Base-by-base conservation (phyloP, 2,797 vertebrate genomes). In the Sphaeramia orbicularis region DNA sequence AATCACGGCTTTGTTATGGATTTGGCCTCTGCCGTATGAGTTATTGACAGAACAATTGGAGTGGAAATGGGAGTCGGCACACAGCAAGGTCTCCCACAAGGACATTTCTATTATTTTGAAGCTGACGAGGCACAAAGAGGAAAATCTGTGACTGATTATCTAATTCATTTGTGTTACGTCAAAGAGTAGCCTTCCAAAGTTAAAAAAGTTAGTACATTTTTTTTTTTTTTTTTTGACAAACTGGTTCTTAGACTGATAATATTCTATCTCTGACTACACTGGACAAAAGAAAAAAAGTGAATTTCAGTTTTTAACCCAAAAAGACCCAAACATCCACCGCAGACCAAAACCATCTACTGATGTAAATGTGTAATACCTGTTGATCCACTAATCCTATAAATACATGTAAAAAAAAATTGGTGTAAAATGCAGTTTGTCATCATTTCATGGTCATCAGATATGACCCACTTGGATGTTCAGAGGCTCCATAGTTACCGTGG, bases 1-100 rank as follows among this genome's bases (percentile, higher is more conserved):
- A 83, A 80, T 81, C 64, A 54, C n/a, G 3, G 43, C 44, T 78
- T 76, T 80, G 68, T 85, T 78, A 78, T 76, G 53, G 84, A 84
- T 82, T 59, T 47, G 71, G 49, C 76, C 68, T 80, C 75, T 54
- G 55, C 56, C 10, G 1, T 75, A 68, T 64, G 66, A 84, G 77
- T 78, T 89, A 88, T 87, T 79, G 80, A 88, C 79, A 55, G 57
- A 86, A 71, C 70, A 61, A 71, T 50, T 69, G 50, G 49, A 79
- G 78, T 63, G 76, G 69, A 83, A 86, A 85, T 55, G 18, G 68
- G 44, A 72, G 57, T 65, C 30, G 7, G 58, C 43, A 56, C 54
- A 55, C 62, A 51, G 32, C 67, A 74, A 81, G 79, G 67, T 74
- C 75, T 70, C 54, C 73, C 10, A 56, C 60, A 68, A 78, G 67